Conservation (phyloP, 2,888 invertebrate species). For the Crepidodera aurea region DNA sequence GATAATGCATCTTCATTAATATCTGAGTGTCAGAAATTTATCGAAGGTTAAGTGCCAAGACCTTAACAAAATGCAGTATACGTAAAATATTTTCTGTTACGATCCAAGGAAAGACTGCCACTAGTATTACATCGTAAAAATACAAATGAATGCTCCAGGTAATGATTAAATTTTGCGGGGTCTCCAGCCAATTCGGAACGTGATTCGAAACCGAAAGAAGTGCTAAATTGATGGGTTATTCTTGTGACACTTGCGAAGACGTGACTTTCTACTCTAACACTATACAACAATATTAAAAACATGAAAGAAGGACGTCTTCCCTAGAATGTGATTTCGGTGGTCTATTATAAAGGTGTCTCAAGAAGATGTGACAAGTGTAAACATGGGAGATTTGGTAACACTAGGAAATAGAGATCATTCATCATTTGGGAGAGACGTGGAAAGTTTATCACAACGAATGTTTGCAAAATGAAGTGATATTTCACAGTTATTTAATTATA, state of each 20-base stretch:
- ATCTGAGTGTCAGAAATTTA: neutral
- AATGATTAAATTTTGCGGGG: slow-evolving; percentile 36
- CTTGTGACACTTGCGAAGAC: slow-evolving; percentile 33
- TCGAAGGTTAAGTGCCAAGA: neutral
- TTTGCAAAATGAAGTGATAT: too few species aligned
- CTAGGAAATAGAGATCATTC: neutral
- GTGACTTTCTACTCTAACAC: slow-evolving; percentile 30
- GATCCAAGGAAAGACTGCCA: neutral
- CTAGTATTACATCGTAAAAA: slow-evolving; percentile 25
- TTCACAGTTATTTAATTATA: too few species aligned
- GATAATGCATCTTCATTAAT: neutral
- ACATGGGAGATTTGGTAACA: slow-evolving; percentile 7
- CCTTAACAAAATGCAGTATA: neutral
- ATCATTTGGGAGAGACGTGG: neutral
- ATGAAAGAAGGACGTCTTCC: slow-evolving; percentile 26
- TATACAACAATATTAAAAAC: slow-evolving; percentile 35
- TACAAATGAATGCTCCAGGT: slow-evolving; percentile 33
- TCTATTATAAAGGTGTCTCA: slow-evolving; percentile 8
- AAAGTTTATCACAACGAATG: too few species aligned
- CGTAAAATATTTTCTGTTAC: slow-evolving; percentile 1
- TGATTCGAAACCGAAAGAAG: slow-evolving; percentile 28
- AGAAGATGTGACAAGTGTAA: slow-evolving; percentile 12
- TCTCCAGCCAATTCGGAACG: slow-evolving; percentile 35
- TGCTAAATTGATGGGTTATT: slow-evolving; percentile 34
- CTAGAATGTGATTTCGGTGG: slow-evolving; percentile 6